These are phyloP conservation scores for Bothrops jararaca DNA, from an alignment of 2,113 vertebrate genomes.

Conservation along the genomic window DNA sequence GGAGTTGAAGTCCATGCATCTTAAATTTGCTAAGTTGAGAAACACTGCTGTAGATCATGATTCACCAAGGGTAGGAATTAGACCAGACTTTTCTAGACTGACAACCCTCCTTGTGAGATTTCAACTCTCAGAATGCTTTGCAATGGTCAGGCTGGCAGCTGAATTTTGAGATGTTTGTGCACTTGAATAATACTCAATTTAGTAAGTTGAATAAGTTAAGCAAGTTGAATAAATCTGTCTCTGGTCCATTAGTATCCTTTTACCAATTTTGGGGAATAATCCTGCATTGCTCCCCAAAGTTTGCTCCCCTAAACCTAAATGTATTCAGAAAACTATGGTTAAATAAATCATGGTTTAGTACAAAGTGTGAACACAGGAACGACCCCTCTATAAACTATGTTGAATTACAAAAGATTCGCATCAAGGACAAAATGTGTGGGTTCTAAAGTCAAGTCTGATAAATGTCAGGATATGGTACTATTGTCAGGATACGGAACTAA, in stretches of 20 bases:
- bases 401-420: neutral
- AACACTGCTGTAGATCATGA: neutral
- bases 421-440: neutral
- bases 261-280: neutral
- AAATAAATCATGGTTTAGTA: neutral
- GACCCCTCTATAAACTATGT: neutral
- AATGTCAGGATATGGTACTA: neutral
- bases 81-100: neutral
- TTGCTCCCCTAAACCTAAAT: neutral
- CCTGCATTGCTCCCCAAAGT: neutral
- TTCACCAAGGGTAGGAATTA: neutral
- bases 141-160: neutral
- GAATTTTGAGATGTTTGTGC: neutral
- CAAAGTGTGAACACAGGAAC: neutral
- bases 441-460: neutral
- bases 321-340: neutral
- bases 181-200: neutral
- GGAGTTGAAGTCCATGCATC: neutral
- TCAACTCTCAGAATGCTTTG: neutral
- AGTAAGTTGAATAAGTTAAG: neutral
- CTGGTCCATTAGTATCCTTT: neutral
- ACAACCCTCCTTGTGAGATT: neutral
- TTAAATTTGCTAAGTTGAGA: neutral
- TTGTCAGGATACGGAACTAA: neutral
- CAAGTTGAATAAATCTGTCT: neutral